phyloP scores from a whole-genome alignment of 1,140 invertebrate genomes.

The Drosophila bifasciata region DNA sequence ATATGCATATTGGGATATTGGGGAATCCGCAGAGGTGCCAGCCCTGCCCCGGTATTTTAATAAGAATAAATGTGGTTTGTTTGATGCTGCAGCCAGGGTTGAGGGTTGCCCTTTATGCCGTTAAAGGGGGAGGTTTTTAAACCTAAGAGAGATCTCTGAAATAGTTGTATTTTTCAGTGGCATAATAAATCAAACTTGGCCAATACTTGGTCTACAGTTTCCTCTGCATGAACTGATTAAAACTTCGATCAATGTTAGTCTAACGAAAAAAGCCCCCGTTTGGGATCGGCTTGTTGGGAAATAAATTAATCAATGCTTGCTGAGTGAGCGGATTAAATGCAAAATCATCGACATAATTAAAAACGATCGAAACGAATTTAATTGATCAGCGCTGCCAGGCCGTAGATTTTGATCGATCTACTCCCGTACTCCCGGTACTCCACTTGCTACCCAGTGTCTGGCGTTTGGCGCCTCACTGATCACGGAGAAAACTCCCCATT shows the following conservation, averaged over 20 bases:
- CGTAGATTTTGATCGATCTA: conserved; percentile 64
- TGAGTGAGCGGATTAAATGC: conserved; percentile 68
- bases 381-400: conserved; percentile 73
- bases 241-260: conserved; percentile 39
- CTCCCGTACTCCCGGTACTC: neutral
- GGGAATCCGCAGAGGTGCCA: conserved; percentile 51
- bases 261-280: conserved; percentile 7
- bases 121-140: conserved; percentile 2
- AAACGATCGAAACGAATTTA: conserved; percentile 83
- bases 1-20: conserved; percentile 76
- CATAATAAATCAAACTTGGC: conserved; percentile 34
- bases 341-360: conserved; percentile 82
- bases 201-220: neutral
- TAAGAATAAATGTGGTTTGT: conserved; percentile 80
- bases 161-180: neutral
- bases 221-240: neutral
- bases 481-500: conserved; percentile 32
- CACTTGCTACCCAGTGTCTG: conserved; percentile 30
- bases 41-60: conserved; percentile 50
- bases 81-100: conserved; percentile 51
- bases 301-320: conserved; percentile 58
- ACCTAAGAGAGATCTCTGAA: too few relatives aligned
- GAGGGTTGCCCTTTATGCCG: conserved; percentile 20
- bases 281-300: conserved; percentile 5
- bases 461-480: conserved; percentile 2